Conservation (phyloP, 2,113 vertebrate genomes). For the Dolichotis patagonum region DNA sequence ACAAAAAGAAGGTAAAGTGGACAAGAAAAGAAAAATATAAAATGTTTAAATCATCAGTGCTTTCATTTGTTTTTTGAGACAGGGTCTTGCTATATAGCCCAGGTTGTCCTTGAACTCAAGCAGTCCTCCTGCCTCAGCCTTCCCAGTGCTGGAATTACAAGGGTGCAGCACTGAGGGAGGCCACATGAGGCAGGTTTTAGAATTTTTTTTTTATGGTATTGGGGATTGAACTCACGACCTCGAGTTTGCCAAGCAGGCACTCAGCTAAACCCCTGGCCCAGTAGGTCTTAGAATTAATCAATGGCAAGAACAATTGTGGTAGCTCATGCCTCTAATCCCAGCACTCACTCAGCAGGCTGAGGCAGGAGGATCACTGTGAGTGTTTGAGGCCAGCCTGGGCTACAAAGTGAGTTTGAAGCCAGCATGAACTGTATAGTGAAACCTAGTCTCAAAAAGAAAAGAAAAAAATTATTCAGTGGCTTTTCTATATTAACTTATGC, state of each 20-base stretch:
- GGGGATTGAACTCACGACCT: no score
- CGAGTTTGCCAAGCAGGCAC: no score
- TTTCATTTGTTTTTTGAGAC: not conserved
- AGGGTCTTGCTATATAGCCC: not conserved
- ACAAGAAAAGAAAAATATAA: not conserved
- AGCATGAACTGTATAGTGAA: not conserved
- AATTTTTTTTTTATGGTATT: no score
- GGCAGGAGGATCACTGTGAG: not conserved
- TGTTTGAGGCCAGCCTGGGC: not conserved
- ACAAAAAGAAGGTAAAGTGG: not conserved
- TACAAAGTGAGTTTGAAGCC: not conserved
- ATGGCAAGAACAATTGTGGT: not conserved
- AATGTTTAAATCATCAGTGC: not conserved
- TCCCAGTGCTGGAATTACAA: not conserved
- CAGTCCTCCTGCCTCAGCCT: not conserved
- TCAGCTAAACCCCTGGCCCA: no score
- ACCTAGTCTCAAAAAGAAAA: not conserved
- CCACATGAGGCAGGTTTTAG: not conserved
- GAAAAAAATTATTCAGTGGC: not conserved
- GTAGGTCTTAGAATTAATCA: not conserved
- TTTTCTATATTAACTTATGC: not conserved
- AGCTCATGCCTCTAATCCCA: not conserved
- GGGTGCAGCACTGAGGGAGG: not conserved
- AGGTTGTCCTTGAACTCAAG: not conserved
- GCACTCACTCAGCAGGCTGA: not conserved